Conservation (phyloP, 2,113 vertebrate species). For the Lepisosteus osseus region DNA sequence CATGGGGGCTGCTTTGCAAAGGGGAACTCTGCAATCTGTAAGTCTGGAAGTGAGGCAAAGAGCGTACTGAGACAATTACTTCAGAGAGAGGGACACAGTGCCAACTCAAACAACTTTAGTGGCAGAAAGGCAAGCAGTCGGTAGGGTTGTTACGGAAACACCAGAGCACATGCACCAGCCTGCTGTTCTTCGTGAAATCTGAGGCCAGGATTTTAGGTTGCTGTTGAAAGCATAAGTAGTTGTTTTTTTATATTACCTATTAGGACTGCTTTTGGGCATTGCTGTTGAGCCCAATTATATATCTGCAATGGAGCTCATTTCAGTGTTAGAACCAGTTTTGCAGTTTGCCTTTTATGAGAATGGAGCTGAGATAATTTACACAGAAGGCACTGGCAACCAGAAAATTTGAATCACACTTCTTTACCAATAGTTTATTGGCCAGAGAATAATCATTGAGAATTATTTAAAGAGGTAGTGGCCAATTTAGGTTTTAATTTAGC, state of each 20-base stretch:
- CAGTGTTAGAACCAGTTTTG: neutral
- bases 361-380: neutral
- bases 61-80: neutral
- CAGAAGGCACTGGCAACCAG: neutral
- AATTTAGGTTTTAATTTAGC: no score
- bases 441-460: no score
- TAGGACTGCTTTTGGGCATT: neutral
- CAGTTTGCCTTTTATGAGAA: neutral
- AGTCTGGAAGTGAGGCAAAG: neutral
- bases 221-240: neutral
- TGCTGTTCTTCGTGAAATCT: neutral
- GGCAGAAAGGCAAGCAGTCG: neutral
- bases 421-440: no score
- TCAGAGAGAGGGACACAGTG: neutral
- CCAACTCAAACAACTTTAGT: slow-evolving; percentile 2
- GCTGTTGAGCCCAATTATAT: neutral
- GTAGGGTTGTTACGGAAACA: neutral
- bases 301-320: neutral
- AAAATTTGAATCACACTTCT: neutral
- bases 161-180: neutral
- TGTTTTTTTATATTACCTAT: neutral
- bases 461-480: no score
- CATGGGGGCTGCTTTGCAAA: no score
- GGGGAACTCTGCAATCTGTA: no score
- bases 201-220: neutral